phyloP scores from a whole-genome alignment of 1,140 invertebrate genomes.

The Halesus radiatus region DNA sequence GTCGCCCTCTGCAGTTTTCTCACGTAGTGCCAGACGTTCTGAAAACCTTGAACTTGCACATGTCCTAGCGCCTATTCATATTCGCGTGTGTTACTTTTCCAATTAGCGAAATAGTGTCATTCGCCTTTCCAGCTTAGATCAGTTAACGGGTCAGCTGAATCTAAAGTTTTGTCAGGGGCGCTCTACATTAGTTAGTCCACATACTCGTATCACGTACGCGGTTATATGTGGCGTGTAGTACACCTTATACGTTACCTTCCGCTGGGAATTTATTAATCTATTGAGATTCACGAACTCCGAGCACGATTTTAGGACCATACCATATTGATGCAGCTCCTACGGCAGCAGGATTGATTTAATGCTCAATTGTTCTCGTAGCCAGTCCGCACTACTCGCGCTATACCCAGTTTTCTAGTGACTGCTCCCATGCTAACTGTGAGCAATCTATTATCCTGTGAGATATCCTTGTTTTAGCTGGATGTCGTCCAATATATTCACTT shows the following conservation, averaged over 20 bases:
- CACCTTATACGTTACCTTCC: too few species aligned
- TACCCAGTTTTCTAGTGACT: slow-evolving; percentile 1
- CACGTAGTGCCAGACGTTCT: not conserved
- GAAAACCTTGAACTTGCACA: too few species aligned
- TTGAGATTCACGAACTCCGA: not conserved
- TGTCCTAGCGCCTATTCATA: too few species aligned
- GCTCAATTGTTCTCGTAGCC: slow-evolving; percentile 3
- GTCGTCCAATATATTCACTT: not conserved
- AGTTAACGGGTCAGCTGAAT: too few species aligned
- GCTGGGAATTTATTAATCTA: too few species aligned
- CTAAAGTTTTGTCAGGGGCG: too few species aligned
- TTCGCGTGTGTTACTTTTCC: too few species aligned
- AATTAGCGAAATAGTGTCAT: too few species aligned
- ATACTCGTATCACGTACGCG: too few species aligned
- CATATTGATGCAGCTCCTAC: not conserved
- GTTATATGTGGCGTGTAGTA: too few species aligned
- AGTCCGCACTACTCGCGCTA: not conserved
- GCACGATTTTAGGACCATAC: slow-evolving; percentile 4
- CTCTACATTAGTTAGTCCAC: too few species aligned
- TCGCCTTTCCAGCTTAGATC: too few species aligned
- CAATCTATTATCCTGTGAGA: slow-evolving; percentile 10
- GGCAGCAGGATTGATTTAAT: slow-evolving; percentile 9
- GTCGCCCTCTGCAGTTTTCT: not conserved
- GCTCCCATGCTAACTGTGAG: not conserved
- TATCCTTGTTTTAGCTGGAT: not conserved